phyloP scores from a whole-genome alignment of 2,113 vertebrate genomes.

The Azemiops feae region DNA sequence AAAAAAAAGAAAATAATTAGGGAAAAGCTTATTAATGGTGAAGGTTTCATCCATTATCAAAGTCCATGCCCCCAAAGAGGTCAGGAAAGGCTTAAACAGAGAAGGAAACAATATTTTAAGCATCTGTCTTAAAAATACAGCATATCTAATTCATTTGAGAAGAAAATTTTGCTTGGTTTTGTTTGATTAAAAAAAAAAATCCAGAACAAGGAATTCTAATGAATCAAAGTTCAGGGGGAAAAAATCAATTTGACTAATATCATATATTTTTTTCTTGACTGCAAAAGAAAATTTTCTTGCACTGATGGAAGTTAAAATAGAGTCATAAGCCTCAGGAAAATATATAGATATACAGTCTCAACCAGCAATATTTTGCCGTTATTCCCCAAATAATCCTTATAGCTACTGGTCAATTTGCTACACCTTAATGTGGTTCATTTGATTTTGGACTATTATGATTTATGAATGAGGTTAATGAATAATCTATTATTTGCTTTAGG shows the following conservation, averaged over 20 bases:
- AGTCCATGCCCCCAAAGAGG: slow-evolving; percentile 55
- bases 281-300: neutral
- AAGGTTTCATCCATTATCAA: slow-evolving; percentile 62
- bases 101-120: slow-evolving; percentile 61
- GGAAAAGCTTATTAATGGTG: slow-evolving; percentile 64
- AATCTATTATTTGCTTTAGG: neutral
- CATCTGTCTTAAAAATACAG: slow-evolving; percentile 60
- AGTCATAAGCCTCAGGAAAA: neutral
- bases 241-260: neutral
- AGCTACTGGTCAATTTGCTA: neutral
- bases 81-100: slow-evolving; percentile 54
- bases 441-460: neutral
- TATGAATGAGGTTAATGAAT: neutral
- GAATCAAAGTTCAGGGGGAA: neutral
- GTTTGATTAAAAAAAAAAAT: slow-evolving; percentile 14
- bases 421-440: neutral
- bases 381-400: neutral
- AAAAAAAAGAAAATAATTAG: slow-evolving; percentile 57
- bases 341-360: neutral
- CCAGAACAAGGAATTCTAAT: neutral
- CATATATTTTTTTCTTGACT: neutral
- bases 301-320: neutral
- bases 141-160: slow-evolving; percentile 26
- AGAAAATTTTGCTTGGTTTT: slow-evolving; percentile 11
- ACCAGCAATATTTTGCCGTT: neutral